Base-by-base conservation (phyloP, 1,140 invertebrate genomes). In the Calliopsis andreniformis region DNA sequence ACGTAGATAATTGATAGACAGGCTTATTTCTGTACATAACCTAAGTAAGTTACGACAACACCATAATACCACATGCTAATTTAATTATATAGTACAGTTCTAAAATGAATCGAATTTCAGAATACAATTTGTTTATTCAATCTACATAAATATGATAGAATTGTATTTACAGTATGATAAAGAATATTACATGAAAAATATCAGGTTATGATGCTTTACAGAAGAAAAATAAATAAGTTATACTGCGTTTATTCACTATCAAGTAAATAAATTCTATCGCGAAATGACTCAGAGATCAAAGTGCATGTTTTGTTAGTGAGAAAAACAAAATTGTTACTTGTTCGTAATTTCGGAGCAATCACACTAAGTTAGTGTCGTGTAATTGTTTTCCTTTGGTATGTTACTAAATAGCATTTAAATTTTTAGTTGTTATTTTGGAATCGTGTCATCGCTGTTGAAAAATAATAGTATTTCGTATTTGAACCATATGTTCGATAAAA, bases 211-310 rank as follows among this genome's bases (percentile, higher is more conserved):
- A 61, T 39, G 39, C 10, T 10, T 72, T 12, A 4, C n/a, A 45
- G 51, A 32, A 72, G 56, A 66, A 42, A 10, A 51, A 66, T 68
- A 79, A 53, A 56, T 59, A 76, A 82, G 32, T 64, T 43, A 35
- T 8, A 10, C 35, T 1, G 39, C 43, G 23, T 25, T 79, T 14
- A 43, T 12, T 4, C 6, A 32, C 42, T 42, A 16, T 30, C 35
- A 20, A 68, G 66, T 73, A 83, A 86, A 83, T 49, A 83, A 83
- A 77, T 76, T 80, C 42, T 20, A 35, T 42, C 43, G 42, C 51
- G 42, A 81, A 82, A 81, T 82, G 82, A 81, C 53, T 82, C 82
- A 84, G 67, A 28, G 79, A 79, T 85, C 77, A 83, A 87, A 63
- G 84, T 86, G 53, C 77, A 76, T 32, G 10, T 5, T 61, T 51